phyloP scores from a whole-genome alignment of 2,797 vertebrate species.

The Sebastes matsubarae region DNA sequence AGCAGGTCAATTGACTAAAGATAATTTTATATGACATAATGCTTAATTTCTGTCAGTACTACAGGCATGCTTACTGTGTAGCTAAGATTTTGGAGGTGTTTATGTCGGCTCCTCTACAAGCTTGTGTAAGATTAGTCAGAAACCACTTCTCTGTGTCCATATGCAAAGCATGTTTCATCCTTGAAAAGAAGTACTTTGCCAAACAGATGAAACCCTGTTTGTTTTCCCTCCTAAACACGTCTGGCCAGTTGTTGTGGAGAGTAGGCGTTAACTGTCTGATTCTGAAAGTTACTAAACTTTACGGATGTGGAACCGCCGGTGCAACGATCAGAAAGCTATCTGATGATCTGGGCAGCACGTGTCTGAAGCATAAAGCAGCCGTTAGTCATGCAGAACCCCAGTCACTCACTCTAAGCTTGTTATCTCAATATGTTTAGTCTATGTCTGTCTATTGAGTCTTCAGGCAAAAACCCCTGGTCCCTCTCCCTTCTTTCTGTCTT shows the following conservation, averaged over 20 bases:
- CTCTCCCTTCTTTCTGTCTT: slow-evolving; percentile 31
- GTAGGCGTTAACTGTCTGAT: neutral
- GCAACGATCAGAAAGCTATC: slow-evolving; percentile 14
- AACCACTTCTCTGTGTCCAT: neutral
- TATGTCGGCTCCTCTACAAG: neutral
- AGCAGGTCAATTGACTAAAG: neutral
- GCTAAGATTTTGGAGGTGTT: neutral
- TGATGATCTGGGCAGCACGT: slow-evolving; percentile 34
- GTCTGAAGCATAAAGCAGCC: slow-evolving; percentile 33
- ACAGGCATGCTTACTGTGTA: neutral
- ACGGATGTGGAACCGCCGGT: neutral
- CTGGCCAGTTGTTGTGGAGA: neutral
- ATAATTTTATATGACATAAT: neutral
- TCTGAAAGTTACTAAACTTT: neutral
- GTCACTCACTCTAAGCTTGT: slow-evolving; percentile 38
- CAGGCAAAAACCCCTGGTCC: slow-evolving; percentile 39
- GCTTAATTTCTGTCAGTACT: neutral
- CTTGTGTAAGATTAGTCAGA: neutral
- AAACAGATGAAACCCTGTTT: neutral
- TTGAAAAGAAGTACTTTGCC: neutral
- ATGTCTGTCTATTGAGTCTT: slow-evolving; percentile 51
- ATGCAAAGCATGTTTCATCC: neutral
- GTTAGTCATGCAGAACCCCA: slow-evolving; percentile 40
- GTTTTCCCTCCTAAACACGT: neutral
- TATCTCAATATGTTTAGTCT: slow-evolving; percentile 79